Base-by-base conservation (phyloP, 2,797 vertebrate species). In the Coccyzus lansbergi region DNA sequence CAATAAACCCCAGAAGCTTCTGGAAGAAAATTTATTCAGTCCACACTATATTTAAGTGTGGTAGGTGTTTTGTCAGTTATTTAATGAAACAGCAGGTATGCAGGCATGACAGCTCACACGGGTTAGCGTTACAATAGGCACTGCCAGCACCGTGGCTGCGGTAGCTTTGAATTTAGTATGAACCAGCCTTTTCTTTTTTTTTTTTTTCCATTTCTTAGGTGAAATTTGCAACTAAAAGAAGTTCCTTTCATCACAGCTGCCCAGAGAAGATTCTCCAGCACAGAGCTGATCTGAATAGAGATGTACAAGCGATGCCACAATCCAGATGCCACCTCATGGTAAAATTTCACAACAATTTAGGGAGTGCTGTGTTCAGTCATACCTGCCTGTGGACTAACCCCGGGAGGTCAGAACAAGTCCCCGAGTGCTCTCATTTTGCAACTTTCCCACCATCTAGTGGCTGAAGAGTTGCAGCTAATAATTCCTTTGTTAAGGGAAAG, bases 381-480 rank as follows among this genome's bases (percentile, higher is more conserved):
- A n/a, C 72, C 82, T 83, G 62, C 31, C 8, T n/a, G 58, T 44
- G 65, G 53, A 36, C 82, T 81, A 81, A 76, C 65, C 89, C 76
- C 65, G 33, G 58, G 74, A 91, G 94, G 89, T 83, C 89, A 93
- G 52, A 90, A 36, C 65, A 72, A 17, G 89, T 72, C 82, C 83
- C 64, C 0, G 2, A 64, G 44, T 18, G 52, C 82, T 91, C 68
- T 68, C 84, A 80, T 22, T 53, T 88, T 94, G 88, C 78, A 4
- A 36, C 93, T 91, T 93, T 93, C 94, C 48, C 91, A 94, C 92
- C 95, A 95, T 86, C 93, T 97, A 96, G 93, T 92, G 93, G 89
- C 44, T 94, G 52, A 93, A 95, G 68, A 83, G 62, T 65, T 89
- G 87, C 31, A 78, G 59, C 63, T 80, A 74, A 75, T 55, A 87